Evolutionary conservation across 2,888 invertebrate species (phyloP).

Genomic region (Melangyna quadrimaculata): DNA sequence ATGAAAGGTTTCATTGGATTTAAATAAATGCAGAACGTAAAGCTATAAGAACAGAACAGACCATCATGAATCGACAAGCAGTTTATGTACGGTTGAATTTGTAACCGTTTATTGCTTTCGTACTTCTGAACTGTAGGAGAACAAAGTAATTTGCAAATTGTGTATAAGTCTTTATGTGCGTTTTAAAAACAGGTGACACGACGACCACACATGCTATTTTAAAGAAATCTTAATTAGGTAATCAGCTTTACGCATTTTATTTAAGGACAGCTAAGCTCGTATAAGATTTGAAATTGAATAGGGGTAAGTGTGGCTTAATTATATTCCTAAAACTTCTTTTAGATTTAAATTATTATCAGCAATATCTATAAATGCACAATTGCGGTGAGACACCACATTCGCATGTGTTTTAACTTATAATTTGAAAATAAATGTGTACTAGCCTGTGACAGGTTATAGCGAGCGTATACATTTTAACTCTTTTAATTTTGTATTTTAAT

Average conservation of each 20-base stretch:
- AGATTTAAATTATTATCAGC: no score
- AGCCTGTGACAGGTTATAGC: no score
- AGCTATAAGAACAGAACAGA: constrained; percentile 1
- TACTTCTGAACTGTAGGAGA: background rate
- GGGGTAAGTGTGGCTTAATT: background rate
- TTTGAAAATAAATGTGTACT: no score
- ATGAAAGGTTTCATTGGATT: constrained; percentile 12
- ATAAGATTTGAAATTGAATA: background rate
- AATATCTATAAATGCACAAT: no score
- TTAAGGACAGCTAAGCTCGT: background rate
- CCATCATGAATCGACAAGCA: background rate
- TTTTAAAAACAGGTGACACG: background rate
- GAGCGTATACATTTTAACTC: no score
- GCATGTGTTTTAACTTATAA: no score
- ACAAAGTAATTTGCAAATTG: constrained; percentile 1
- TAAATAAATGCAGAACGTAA: background rate
- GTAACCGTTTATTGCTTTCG: background rate
- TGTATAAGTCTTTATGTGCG: background rate
- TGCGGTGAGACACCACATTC: no score
- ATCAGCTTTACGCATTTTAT: constrained; percentile 3
- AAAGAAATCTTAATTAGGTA: constrained; percentile 13
- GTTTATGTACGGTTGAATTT: background rate
- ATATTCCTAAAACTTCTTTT: background rate
- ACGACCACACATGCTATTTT: constrained; percentile 9
- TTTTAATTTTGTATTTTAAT: no score